Conservation (phyloP, 2,888 invertebrate genomes). For the Nomada hirtipes region DNA sequence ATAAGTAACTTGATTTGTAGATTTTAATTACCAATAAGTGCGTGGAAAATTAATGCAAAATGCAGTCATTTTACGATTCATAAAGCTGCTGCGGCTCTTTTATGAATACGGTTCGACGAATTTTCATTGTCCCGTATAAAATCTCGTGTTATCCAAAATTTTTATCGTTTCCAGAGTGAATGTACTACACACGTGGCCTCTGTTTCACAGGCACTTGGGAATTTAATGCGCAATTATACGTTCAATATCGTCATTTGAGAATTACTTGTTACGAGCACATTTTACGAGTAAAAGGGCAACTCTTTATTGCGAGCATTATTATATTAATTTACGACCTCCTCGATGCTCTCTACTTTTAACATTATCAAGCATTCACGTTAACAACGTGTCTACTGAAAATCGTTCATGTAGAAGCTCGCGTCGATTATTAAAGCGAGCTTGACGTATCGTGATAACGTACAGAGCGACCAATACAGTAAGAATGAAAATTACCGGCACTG, state of each 20-base stretch:
- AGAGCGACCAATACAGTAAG: neutral
- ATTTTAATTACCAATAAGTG: too few relatives aligned
- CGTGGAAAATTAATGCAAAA: too few relatives aligned
- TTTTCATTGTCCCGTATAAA: neutral
- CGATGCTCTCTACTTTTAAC: neutral
- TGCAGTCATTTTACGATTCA: neutral
- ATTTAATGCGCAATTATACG: constrained; percentile 11
- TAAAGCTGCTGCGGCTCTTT: too few relatives aligned
- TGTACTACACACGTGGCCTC: neutral
- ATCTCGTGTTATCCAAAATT: neutral
- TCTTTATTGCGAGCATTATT: constrained; percentile 1
- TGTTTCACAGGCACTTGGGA: neutral
- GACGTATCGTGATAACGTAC: neutral
- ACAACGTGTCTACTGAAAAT: neutral
- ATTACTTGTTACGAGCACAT: neutral
- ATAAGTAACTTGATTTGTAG: too few relatives aligned
- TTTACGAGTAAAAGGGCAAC: neutral
- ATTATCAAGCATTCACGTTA: neutral
- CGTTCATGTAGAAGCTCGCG: neutral
- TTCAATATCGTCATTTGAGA: neutral
- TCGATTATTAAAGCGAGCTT: neutral
- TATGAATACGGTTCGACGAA: neutral
- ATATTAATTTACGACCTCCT: neutral
- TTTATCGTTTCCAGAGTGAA: neutral
- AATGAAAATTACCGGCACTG: constrained; percentile 16